These are phyloP conservation scores for Otis tarda DNA, from an alignment of 2,113 vertebrate species.

Conservation along the genomic window DNA sequence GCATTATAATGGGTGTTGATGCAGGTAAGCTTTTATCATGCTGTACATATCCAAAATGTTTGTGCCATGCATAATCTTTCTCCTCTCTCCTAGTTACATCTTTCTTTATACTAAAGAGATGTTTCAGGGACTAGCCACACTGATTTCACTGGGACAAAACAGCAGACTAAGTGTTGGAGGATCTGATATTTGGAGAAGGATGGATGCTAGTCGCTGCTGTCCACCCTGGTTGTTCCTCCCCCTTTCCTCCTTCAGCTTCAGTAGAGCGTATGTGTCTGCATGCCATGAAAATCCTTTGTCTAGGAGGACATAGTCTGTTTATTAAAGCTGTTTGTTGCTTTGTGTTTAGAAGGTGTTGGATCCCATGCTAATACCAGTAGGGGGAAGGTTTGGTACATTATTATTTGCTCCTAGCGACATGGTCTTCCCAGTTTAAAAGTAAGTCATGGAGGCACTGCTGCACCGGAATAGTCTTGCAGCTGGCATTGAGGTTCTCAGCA, in stretches of 20 bases:
- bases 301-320: background rate
- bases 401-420: background rate
- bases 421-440: background rate
- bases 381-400: background rate
- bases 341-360: background rate
- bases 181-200: background rate
- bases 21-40: constrained; percentile 79
- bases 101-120: background rate
- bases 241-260: background rate
- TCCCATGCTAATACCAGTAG: background rate
- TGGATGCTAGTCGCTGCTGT: background rate
- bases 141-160: background rate
- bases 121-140: background rate
- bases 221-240: background rate
- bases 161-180: background rate
- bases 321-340: background rate
- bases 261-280: background rate
- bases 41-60: fast-evolving
- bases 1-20: constrained; percentile 88
- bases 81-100: fast-evolving
- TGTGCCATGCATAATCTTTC: background rate
- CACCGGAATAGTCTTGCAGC: background rate
- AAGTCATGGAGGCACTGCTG: background rate
- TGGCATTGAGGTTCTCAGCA: background rate
- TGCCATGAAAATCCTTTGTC: background rate